These are phyloP conservation scores for Pyrocoelia pectoralis DNA, from an alignment of 2,888 invertebrate genomes.

Conservation along the genomic window DNA sequence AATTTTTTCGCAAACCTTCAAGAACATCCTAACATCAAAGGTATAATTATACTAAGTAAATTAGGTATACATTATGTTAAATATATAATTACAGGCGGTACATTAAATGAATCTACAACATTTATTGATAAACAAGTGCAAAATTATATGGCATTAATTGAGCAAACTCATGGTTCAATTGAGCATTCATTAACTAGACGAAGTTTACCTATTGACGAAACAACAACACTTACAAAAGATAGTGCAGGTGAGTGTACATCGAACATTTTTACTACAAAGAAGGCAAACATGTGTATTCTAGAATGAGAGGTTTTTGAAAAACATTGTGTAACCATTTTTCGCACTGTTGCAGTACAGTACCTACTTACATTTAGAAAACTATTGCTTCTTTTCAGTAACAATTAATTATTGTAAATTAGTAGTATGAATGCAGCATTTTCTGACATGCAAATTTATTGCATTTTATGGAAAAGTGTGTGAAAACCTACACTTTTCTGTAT, in stretches of 20 bases:
- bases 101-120: conserved; percentile 44
- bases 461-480: too few relatives aligned
- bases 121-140: conserved; percentile 52
- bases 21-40: conserved; percentile 36
- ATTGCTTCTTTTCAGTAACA: too few relatives aligned
- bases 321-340: too few relatives aligned
- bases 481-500: too few relatives aligned
- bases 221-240: conserved; percentile 33
- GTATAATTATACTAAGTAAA: conserved; percentile 29
- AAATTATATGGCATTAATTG: conserved; percentile 48
- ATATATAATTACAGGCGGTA: conserved; percentile 27
- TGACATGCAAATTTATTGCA: too few relatives aligned
- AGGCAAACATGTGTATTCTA: too few relatives aligned
- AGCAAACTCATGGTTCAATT: conserved; percentile 39
- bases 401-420: too few relatives aligned
- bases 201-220: conserved; percentile 43
- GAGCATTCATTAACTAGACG: conserved; percentile 46
- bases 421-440: too few relatives aligned
- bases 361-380: too few relatives aligned
- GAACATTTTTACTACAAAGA: not conserved
- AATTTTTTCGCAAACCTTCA: conserved; percentile 44
- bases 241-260: conserved; percentile 15
- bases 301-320: too few relatives aligned
- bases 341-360: too few relatives aligned
- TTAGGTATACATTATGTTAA: too few relatives aligned